These are phyloP conservation scores for Neotragus pygmaeus DNA, from an alignment of 2,113 vertebrate species.

Conservation along the genomic window DNA sequence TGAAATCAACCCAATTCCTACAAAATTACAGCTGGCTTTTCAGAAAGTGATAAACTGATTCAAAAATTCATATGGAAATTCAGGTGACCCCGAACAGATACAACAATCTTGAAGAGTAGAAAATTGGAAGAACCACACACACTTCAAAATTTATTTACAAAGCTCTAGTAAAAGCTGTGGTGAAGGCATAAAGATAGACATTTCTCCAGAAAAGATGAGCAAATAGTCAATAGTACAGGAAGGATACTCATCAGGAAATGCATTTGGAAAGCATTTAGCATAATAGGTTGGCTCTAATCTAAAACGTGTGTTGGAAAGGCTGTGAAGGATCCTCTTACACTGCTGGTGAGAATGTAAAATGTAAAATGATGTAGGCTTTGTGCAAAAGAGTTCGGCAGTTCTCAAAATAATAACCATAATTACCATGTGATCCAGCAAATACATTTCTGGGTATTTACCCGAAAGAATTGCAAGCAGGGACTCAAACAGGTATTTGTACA, in stretches of 20 bases:
- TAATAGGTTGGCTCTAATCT: neutral
- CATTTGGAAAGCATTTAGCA: neutral
- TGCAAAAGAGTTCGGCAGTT: neutral
- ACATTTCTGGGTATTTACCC: neutral
- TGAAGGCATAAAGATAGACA: neutral
- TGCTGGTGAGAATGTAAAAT: neutral
- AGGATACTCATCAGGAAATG: neutral
- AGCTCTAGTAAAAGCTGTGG: neutral
- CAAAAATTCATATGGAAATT: neutral
- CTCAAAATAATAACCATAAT: neutral
- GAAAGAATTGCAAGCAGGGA: neutral
- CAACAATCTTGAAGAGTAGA: neutral
- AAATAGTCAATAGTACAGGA: neutral
- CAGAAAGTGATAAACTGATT: neutral
- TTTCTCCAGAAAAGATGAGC: neutral
- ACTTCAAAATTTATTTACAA: neutral
- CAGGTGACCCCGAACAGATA: neutral
- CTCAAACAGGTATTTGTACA: neutral
- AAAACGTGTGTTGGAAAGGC: neutral
- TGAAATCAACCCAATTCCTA: neutral
- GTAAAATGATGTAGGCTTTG: neutral
- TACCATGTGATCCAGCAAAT: neutral
- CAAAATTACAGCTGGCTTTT: neutral
- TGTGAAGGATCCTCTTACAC: neutral
- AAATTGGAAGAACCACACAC: neutral